A percentile compares a stretch with the other conserved stretches of the same genome.
Evolutionary conservation across 2,113 vertebrate species (phyloP).

Genomic region (Harpagus bidentatus): DNA sequence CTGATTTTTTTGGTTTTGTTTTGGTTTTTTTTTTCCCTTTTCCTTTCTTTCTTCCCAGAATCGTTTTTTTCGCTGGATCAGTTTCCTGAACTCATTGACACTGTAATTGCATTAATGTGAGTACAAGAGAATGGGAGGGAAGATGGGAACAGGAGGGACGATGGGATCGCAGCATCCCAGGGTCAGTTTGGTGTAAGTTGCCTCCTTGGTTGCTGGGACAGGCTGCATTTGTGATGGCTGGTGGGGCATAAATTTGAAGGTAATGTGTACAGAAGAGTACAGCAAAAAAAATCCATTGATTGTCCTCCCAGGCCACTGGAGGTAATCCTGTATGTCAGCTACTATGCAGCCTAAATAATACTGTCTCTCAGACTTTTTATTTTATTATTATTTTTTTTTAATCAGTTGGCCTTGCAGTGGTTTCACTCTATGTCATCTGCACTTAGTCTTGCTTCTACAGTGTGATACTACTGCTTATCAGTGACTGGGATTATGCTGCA

Average conservation of each 20-base stretch:
- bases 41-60: background rate
- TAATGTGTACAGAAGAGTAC: background rate
- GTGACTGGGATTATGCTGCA: background rate
- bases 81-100: background rate
- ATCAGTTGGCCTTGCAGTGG: background rate
- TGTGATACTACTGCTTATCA: background rate
- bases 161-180: background rate
- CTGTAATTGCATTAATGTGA: background rate
- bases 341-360: background rate
- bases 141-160: background rate
- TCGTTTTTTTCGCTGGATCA: background rate
- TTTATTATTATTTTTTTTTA: background rate
- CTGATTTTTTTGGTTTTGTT: rapidly evolving
- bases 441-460: background rate
- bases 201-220: background rate
- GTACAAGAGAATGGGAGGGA: background rate
- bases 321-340: background rate
- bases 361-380: background rate
- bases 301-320: background rate
- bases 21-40: too few relatives aligned
- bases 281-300: background rate
- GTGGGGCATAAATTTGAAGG: background rate
- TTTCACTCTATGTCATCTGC: background rate
- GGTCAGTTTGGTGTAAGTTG: background rate
- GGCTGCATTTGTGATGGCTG: background rate